phyloP scores from a whole-genome alignment of 1,140 invertebrate species.

The Eubasilissa regina region DNA sequence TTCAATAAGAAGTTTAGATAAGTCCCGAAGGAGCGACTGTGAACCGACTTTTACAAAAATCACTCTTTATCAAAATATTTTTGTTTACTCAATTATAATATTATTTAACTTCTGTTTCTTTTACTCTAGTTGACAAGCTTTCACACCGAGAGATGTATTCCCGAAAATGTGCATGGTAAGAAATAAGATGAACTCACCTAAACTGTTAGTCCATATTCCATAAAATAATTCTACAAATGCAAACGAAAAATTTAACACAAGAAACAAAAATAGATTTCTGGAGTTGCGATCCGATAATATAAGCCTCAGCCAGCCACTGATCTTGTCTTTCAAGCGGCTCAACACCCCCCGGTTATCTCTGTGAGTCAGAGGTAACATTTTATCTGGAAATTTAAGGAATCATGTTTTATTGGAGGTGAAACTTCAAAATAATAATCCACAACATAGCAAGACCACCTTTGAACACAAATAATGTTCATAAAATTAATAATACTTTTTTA shows the following conservation, averaged over 20 bases:
- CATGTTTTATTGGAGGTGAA: neutral
- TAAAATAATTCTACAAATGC: constrained; percentile 97
- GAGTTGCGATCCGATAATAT: constrained; percentile 95
- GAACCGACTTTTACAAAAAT: too few relatives aligned
- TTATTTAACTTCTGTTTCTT: neutral
- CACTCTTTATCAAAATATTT: too few relatives aligned
- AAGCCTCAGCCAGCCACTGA: constrained; percentile 85
- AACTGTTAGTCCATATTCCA: constrained; percentile 96
- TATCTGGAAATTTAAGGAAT: constrained; percentile 60
- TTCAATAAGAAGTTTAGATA: too few relatives aligned
- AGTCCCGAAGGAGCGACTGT: too few relatives aligned
- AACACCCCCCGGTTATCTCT: constrained; percentile 80
- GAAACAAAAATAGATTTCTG: constrained; percentile 95
- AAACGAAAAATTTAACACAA: constrained; percentile 94
- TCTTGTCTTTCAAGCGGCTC: constrained; percentile 80
- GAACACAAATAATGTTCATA: neutral
- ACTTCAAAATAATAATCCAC: neutral
- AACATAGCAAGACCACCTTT: neutral
- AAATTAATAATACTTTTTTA: constrained; percentile 1
- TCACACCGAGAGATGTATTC: too few relatives aligned
- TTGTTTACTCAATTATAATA: neutral
- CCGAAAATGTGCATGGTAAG: neutral
- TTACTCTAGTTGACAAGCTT: too few relatives aligned
- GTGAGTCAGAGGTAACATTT: constrained; percentile 85
- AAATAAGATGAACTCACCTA: constrained; percentile 72